Conservation (phyloP, 2,113 vertebrate genomes). For the Falcunculus frontatus region DNA sequence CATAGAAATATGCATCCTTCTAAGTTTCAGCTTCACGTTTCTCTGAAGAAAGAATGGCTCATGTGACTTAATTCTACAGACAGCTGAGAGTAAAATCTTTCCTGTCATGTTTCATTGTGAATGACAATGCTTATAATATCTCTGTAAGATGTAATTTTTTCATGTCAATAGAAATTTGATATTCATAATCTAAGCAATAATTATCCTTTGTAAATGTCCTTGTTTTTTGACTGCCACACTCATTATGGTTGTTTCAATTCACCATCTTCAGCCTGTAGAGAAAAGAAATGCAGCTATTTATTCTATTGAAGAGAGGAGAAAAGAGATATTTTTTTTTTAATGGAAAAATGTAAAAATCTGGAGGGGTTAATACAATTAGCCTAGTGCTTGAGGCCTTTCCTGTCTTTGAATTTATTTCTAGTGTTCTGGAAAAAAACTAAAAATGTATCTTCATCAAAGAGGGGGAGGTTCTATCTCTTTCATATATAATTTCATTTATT, state of each 20-base stretch:
- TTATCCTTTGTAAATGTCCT: conserved; percentile 40
- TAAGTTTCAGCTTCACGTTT: neutral
- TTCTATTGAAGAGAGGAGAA: neutral
- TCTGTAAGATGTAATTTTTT: conserved; percentile 28
- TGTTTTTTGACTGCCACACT: conserved; percentile 46
- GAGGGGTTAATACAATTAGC: neutral
- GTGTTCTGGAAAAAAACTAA: neutral
- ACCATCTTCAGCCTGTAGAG: neutral
- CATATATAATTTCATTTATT: neutral
- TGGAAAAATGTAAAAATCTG: neutral
- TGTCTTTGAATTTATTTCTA: neutral
- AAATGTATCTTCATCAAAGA: neutral
- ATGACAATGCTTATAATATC: conserved; percentile 41
- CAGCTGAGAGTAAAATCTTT: conserved; percentile 19
- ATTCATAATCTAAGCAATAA: conserved; percentile 59
- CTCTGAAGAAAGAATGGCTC: neutral
- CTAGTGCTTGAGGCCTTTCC: neutral
- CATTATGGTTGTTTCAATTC: conserved; percentile 36
- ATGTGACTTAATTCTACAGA: conserved; percentile 2
- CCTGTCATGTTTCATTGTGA: conserved; percentile 41
- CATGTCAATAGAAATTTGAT: conserved; percentile 49
- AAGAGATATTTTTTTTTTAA: neutral
- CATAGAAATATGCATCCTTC: neutral
- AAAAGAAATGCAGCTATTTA: conserved; percentile 9
- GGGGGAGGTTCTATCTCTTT: neutral